phyloP scores from a whole-genome alignment of 30 jellyfish, hydroid and myxozoan genomes.

The Pseudorhiza aurosa region DNA sequence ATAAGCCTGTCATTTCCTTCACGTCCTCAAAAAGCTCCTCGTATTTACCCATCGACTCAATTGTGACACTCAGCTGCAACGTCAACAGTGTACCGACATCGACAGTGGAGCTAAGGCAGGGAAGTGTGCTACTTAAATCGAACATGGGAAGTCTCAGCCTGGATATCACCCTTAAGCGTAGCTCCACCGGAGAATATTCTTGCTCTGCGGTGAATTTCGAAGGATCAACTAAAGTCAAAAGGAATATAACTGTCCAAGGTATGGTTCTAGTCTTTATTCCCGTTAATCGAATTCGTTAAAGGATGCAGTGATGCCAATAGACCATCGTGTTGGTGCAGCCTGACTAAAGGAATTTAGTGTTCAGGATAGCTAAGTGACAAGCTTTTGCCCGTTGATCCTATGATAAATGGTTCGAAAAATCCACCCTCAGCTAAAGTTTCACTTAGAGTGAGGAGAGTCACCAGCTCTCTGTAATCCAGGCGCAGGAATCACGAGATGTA shows the following conservation, averaged over 20 bases:
- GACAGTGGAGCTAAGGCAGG: neutral
- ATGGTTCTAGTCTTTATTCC: too few relatives aligned
- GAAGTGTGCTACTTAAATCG: neutral
- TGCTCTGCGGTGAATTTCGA: conserved; percentile 7
- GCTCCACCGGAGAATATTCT: neutral
- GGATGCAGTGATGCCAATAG: too few relatives aligned
- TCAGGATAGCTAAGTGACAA: too few relatives aligned
- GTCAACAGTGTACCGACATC: conserved; percentile 27
- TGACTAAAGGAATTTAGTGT: too few relatives aligned
- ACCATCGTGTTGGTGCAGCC: too few relatives aligned
- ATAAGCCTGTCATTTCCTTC: conserved; percentile 14
- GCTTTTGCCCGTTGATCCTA: too few relatives aligned
- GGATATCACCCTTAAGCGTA: neutral
- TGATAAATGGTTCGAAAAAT: too few relatives aligned
- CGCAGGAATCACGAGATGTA: too few relatives aligned
- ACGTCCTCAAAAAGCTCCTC: conserved; percentile 19
- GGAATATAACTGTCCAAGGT: conserved; percentile 42
- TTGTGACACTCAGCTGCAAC: neutral
- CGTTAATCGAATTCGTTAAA: too few relatives aligned
- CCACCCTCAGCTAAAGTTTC: too few relatives aligned
- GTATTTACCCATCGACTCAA: neutral
- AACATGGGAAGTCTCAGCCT: neutral
- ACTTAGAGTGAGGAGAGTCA: too few relatives aligned
- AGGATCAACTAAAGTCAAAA: neutral
- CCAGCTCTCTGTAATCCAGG: too few relatives aligned